phyloP scores from a whole-genome alignment of 53 echinoderm and acorn worm species.

The Apostichopus leukothele region DNA sequence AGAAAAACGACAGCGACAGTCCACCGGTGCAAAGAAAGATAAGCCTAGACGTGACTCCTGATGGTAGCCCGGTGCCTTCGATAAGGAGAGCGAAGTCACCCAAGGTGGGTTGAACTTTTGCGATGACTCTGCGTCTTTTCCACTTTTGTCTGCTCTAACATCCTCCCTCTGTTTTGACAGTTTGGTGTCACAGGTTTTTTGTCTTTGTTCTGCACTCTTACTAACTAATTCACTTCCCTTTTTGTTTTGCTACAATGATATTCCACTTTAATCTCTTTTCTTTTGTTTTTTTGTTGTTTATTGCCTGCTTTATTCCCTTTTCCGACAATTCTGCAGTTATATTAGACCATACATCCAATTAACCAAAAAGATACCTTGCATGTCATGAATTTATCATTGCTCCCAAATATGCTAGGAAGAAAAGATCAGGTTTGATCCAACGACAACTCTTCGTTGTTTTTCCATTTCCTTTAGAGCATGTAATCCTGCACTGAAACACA shows the following conservation, averaged over 20 bases:
- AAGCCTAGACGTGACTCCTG: constrained; percentile 46
- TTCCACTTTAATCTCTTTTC: too few species aligned
- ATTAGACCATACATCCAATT: too few species aligned
- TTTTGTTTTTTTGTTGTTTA: too few species aligned
- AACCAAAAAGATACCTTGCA: too few species aligned
- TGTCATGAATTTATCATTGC: too few species aligned
- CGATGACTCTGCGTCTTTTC: neutral
- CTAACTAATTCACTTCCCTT: neutral
- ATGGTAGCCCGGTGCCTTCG: constrained; percentile 59
- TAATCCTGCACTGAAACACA: too few species aligned
- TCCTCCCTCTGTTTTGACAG: neutral
- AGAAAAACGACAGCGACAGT: constrained; percentile 8
- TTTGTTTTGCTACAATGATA: neutral
- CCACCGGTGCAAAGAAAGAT: constrained; percentile 32
- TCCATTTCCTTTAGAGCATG: too few species aligned
- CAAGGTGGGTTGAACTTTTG: constrained; percentile 53
- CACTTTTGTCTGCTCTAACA: neutral
- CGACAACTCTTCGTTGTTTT: too few species aligned
- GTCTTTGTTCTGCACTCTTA: neutral
- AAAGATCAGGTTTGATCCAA: too few species aligned
- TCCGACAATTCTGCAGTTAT: too few species aligned
- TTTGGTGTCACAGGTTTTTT: neutral
- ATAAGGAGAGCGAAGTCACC: constrained; percentile 60
- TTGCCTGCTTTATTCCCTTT: too few species aligned
- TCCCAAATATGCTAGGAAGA: too few species aligned